These are phyloP conservation scores for Aurelia sp. DNA, from an alignment of 30 jellyfish, hydroid and myxozoan genomes.

Conservation along the genomic window DNA sequence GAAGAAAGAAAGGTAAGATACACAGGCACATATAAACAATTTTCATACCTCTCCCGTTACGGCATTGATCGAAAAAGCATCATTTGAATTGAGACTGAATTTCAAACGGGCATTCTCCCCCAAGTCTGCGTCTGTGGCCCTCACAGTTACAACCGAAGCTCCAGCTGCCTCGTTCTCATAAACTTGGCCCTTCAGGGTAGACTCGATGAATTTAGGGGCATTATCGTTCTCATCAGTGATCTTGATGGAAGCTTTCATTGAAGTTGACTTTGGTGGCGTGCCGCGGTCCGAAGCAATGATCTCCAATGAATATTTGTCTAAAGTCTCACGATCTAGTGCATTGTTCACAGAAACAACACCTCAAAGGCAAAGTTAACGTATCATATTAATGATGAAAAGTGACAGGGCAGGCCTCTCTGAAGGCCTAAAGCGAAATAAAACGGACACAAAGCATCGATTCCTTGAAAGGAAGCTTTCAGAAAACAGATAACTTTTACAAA, in stretches of 20 bases:
- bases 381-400: too few relatives aligned
- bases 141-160: constrained; percentile 60
- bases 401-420: too few relatives aligned
- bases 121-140: constrained; percentile 67
- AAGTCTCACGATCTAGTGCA: constrained; percentile 78
- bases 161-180: constrained; percentile 60
- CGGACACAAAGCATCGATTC: too few relatives aligned
- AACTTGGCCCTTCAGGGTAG: constrained; percentile 57
- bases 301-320: constrained; percentile 32
- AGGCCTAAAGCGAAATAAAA: too few relatives aligned
- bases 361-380: neutral
- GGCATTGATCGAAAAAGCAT: constrained; percentile 45
- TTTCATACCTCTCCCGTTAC: constrained; percentile 40
- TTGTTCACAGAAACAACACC: constrained; percentile 76
- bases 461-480: too few relatives aligned
- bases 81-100: constrained; percentile 40
- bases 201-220: constrained; percentile 50
- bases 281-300: constrained; percentile 82
- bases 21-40: too few relatives aligned
- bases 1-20: too few relatives aligned
- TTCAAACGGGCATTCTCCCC: constrained; percentile 58
- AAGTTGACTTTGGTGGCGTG: constrained; percentile 26
- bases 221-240: constrained; percentile 82
- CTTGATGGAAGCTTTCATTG: constrained; percentile 23
- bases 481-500: too few relatives aligned